Base-by-base conservation (phyloP, 2,888 invertebrate species). In the Cephalotes varians region DNA sequence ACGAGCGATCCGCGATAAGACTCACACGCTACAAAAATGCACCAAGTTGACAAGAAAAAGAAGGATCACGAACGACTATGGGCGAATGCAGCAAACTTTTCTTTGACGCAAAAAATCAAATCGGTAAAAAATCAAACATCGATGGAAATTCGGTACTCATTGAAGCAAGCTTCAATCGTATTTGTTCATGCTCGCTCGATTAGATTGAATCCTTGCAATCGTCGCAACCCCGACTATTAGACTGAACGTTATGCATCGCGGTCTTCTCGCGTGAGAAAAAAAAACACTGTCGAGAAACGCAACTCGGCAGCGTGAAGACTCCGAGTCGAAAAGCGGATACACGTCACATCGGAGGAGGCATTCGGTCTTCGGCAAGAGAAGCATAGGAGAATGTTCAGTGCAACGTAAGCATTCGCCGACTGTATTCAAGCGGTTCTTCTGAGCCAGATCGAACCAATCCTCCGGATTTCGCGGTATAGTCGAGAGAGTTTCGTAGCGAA, bases 401-500 rank as follows among this genome's bases (percentile, higher is more conserved):
- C n/a, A n/a, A n/a, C 15, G 44, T 62, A 62, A 74, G 28, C 40
- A 51, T 51, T 74, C 60, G 69, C 54, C 60, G 56, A 25, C 56
- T 28, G 58, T 82, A 65, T 74, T 77, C 54, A 47, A 47, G 69
- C 44, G 58, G 49, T 54, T 72, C 83, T 67, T 80, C 67, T 28
- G 65, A 60, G 47, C 44, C 25, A 62, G 49, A 69, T 81, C 73
- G 73, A 64, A 72, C 60, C 58, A 81, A 62, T 77, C 71, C 77
- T 83, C 67, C 73, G 67, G 83, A 83, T 83, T 83, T 83, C 67
- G 71, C 72, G 60, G 81, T 81, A 73, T 67, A 60, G 81, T 73
- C 62, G 67, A 49, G 56, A n/a, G 56, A 73, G 67, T 81, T 83
- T 73, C 54, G 65, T 81, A 73, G 67, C 58, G 73, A 1, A 21